Evolutionary conservation across 2,888 invertebrate genomes (phyloP).

Genomic region (Morpho helenor): DNA sequence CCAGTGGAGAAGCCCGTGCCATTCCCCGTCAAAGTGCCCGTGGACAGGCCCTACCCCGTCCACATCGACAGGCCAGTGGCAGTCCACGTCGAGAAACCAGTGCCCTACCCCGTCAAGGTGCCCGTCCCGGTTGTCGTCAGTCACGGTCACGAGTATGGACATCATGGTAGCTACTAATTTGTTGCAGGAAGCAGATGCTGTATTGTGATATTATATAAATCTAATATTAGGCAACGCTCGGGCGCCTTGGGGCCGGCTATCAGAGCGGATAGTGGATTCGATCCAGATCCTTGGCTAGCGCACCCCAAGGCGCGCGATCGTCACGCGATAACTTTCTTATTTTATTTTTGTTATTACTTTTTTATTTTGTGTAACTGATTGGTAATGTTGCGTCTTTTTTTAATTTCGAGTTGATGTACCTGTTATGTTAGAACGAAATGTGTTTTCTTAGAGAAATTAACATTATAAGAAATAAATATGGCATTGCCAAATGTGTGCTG

Average conservation of each 20-base stretch:
- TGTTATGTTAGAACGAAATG: constrained; percentile 57
- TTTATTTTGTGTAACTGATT: constrained; percentile 53
- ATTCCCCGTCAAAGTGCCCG: constrained; percentile 76
- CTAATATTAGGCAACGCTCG: constrained; percentile 69
- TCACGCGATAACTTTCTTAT: constrained; percentile 52
- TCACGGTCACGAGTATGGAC: constrained; percentile 72
- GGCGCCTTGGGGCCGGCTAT: constrained; percentile 47
- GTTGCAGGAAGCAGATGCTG: constrained; percentile 74
- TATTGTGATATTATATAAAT: constrained; percentile 75
- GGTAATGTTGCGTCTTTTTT: constrained; percentile 57
- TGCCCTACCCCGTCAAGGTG: constrained; percentile 83
- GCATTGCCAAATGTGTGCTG: constrained; percentile 48
- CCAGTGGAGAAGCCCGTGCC: constrained; percentile 78
- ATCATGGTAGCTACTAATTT: constrained; percentile 75
- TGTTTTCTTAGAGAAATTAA: constrained; percentile 39
- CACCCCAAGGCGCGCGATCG: constrained; percentile 51
- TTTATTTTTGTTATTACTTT: constrained; percentile 53
- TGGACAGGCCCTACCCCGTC: constrained; percentile 60
- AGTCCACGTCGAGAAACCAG: constrained; percentile 82
- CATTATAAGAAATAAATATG: constrained; percentile 51
- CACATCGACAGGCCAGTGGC: constrained; percentile 84
- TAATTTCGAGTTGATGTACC: constrained; percentile 73
- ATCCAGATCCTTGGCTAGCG: constrained; percentile 40
- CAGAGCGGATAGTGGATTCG: constrained; percentile 53
- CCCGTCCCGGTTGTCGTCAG: constrained; percentile 74